phyloP scores from a whole-genome alignment of 2,113 vertebrate genomes.

The Chaetorhynchus papuensis region DNA sequence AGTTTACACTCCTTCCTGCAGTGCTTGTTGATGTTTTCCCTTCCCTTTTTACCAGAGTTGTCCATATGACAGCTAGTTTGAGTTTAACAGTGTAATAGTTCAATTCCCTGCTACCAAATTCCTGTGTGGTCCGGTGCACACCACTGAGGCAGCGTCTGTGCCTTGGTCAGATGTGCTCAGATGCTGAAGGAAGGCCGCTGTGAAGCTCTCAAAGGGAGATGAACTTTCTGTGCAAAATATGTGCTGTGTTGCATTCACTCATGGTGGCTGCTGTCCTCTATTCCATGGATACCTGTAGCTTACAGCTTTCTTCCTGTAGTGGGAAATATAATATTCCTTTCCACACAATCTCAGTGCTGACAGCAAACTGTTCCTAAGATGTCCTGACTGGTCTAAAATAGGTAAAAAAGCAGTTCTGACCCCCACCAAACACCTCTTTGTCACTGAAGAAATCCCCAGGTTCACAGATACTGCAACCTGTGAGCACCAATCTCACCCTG shows the following conservation, averaged over 20 bases:
- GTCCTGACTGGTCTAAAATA: neutral
- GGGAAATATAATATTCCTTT: neutral
- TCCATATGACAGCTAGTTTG: neutral
- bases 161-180: neutral
- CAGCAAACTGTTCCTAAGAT: neutral
- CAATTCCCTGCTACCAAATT: neutral
- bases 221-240: neutral
- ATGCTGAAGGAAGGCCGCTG: neutral
- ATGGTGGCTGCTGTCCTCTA: neutral
- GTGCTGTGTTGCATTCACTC: neutral
- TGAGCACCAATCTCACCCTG: neutral
- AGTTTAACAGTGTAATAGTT: neutral
- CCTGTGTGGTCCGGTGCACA: too few relatives aligned
- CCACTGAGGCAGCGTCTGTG: neutral
- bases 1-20: neutral
- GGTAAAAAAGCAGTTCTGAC: neutral
- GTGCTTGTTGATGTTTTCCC: neutral
- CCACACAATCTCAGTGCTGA: neutral
- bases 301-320: neutral
- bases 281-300: neutral
- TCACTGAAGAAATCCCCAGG: neutral
- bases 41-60: neutral
- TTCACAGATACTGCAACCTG: neutral
- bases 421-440: neutral
- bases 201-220: neutral